A percentile compares a stretch with the other conserved stretches of the same genome.
phyloP scores from a whole-genome alignment of 2,797 vertebrate species.

The Spondyliosoma cantharus region DNA sequence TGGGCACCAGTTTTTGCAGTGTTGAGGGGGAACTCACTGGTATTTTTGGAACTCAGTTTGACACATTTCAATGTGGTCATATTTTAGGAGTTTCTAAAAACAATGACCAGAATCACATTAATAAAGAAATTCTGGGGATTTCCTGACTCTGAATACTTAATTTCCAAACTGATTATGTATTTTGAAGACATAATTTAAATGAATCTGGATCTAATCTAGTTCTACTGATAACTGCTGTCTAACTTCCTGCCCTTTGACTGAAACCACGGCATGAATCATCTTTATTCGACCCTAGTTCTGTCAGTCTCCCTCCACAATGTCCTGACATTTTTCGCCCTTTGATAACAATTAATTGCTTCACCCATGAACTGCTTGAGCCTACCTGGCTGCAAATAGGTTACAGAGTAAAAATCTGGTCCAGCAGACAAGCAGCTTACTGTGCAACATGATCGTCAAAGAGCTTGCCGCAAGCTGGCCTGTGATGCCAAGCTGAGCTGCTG shows the following conservation, averaged over 20 bases:
- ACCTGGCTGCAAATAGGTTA: background rate
- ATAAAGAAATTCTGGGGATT: background rate
- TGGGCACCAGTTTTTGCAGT: constrained; percentile 11
- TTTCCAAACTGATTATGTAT: background rate
- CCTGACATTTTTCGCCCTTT: constrained; percentile 27
- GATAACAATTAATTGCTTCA: constrained; percentile 16
- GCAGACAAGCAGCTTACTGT: constrained; percentile 21
- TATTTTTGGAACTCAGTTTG: constrained; percentile 12
- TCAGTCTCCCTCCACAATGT: background rate
- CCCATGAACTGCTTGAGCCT: constrained; percentile 14
- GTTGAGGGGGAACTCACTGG: constrained; percentile 11
- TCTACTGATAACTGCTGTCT: background rate
- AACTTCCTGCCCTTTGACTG: constrained; percentile 5
- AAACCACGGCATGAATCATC: background rate
- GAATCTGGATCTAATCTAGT: background rate
- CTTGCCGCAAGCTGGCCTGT: background rate
- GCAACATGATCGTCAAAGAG: background rate
- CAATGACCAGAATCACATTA: background rate
- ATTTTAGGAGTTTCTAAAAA: constrained; percentile 8
- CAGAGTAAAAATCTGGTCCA: constrained; percentile 18
- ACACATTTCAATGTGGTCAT: constrained; percentile 4
- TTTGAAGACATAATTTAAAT: background rate
- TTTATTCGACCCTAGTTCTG: background rate
- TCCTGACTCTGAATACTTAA: background rate
- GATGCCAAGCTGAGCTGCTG: constrained; percentile 10